These are phyloP conservation scores for Diglossa brunneiventris DNA, from an alignment of 2,113 vertebrate genomes.

Conservation along the genomic window DNA sequence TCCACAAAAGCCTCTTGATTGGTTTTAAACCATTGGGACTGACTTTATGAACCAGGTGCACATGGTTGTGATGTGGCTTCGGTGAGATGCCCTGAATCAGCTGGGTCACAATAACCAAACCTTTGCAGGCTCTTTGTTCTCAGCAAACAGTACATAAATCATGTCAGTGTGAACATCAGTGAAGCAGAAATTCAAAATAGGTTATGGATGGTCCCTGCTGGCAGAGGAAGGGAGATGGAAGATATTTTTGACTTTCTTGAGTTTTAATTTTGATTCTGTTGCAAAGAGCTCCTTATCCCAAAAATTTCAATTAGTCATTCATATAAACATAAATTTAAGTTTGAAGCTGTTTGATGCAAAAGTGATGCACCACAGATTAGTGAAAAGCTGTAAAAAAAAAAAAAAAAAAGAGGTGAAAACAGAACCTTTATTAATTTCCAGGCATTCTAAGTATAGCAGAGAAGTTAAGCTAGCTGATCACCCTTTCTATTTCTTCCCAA, in stretches of 20 bases:
- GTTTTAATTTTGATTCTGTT: background rate
- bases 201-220: background rate
- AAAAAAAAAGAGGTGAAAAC: background rate
- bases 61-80: background rate
- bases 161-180: background rate
- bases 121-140: background rate
- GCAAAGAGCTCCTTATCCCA: background rate
- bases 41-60: background rate
- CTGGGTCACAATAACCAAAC: background rate
- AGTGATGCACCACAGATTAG: background rate
- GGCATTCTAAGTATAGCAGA: background rate
- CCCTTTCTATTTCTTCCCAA: background rate
- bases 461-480: background rate
- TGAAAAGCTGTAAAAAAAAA: background rate
- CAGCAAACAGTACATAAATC: constrained; percentile 5
- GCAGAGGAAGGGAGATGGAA: background rate
- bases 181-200: constrained; percentile 2
- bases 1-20: background rate
- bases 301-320: background rate
- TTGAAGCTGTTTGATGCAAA: background rate
- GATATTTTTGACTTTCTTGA: background rate
- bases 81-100: background rate
- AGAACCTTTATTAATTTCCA: background rate
- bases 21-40: background rate
- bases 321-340: background rate